Evolutionary conservation across 2,113 vertebrate species (phyloP), one percentile per base, ranked within the genome.

Genomic region (Centrocercus urophasianus): DNA sequence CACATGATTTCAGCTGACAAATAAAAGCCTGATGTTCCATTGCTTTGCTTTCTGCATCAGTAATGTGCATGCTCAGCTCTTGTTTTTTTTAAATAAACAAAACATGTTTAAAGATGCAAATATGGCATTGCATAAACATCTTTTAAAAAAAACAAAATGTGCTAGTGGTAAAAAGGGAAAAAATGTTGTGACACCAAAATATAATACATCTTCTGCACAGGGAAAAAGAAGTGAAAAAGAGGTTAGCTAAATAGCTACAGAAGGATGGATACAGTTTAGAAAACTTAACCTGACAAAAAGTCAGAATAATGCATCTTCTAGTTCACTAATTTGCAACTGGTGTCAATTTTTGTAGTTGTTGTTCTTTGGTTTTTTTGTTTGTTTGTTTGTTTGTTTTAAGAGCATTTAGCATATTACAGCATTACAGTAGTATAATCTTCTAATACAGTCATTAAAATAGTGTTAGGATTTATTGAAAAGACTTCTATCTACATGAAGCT

Each of bases 81-180:
- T 75, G 59, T 54, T 18, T 9, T 73, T 96, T 92, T 92, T 67
- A 92, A 96, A 85, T 75, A 85, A 95, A 77, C 83, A 95, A 92
- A 95, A 66, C 36, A 48, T 75, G 81, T 84, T 96, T 96, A 95
- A 93, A 91, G 56, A 88, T 77, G 88, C 61, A 96, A 96, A 90
- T 88, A 63, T 45, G 32, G 10, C 43, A 71, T 89, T 93, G 73
- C 74, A 88, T 91, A 94, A 91, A 83, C 52, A 4, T 86, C 73
- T 17, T 60, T 48, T 73, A 8, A 27, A 12, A 12, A 43, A 70
- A 59, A 38, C 50, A 20, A 40, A 32, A 71, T 28, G 11, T 72
- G 27, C 34, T 75, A 64, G 15, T 80, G 52, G 50, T 76, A 65
- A 54, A 90, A 69, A 59, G 56, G 54, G 40, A 77, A 84, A 79